Conservation (phyloP, 2,113 vertebrate species). For the Micronisus gabar region DNA sequence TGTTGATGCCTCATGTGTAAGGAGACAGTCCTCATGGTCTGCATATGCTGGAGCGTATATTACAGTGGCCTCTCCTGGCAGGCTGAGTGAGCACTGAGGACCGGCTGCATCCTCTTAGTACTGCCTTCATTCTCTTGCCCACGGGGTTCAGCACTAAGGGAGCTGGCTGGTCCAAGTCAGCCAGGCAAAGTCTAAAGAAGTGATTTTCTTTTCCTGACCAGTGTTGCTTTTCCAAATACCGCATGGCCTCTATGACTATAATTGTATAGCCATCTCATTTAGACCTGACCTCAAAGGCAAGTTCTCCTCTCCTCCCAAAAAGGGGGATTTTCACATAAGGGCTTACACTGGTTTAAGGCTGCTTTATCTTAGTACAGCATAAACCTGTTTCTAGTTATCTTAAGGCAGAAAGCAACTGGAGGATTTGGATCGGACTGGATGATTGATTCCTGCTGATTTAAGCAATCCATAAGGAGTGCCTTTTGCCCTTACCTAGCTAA, state of each 20-base stretch:
- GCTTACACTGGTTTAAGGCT: conserved; percentile 33
- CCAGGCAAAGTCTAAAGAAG: not conserved
- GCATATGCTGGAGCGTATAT: rapidly evolving
- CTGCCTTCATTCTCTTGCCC: not conserved
- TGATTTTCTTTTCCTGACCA: not conserved
- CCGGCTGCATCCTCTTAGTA: not conserved
- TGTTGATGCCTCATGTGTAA: not conserved
- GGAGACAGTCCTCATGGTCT: not conserved
- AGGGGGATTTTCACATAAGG: not conserved
- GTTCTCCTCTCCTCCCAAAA: not conserved
- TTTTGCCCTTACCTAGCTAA: conserved; percentile 20
- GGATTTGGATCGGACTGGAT: conserved; percentile 33
- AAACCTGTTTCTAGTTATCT: conserved; percentile 57
- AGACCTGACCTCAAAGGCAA: conserved; percentile 26
- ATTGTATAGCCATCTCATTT: not conserved
- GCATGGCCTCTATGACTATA: not conserved
- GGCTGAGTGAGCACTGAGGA: not conserved
- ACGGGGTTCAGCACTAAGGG: rapidly evolving
- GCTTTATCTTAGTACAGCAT: conserved; percentile 29
- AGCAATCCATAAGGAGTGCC: not conserved
- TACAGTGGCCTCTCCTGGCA: not conserved
- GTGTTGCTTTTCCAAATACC: not conserved
- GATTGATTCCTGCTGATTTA: conserved; percentile 46
- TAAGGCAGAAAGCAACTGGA: conserved; percentile 14
- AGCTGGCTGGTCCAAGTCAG: not conserved